Evolutionary conservation across 2,797 vertebrate genomes (phyloP).

Genomic region (Mionectes olivaceus): DNA sequence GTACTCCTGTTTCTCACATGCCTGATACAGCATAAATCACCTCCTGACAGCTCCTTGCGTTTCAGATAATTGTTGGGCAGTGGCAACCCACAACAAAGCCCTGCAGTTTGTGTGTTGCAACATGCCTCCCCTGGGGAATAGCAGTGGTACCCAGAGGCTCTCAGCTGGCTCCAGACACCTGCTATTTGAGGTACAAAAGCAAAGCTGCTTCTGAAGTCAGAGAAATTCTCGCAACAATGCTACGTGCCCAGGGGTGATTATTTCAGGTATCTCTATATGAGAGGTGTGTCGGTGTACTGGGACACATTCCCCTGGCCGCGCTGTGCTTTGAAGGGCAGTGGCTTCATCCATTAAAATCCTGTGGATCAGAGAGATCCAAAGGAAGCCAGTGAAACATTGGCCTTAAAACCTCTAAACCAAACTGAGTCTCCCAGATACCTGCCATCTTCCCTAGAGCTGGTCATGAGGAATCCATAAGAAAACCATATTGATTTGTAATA

Average conservation of each 20-base stretch:
- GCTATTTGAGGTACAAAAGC: slow-evolving; percentile 15
- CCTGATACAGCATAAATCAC: slow-evolving; percentile 3
- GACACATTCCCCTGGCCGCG: background rate
- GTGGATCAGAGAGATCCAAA: background rate
- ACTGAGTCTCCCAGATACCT: background rate
- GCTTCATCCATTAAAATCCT: background rate
- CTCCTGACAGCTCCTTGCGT: slow-evolving; percentile 38
- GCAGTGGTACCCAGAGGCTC: background rate
- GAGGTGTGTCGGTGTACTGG: background rate
- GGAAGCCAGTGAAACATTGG: background rate
- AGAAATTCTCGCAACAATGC: background rate
- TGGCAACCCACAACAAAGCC: slow-evolving; percentile 51
- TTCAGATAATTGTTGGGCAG: slow-evolving; percentile 43
- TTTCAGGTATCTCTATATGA: background rate
- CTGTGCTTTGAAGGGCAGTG: background rate
- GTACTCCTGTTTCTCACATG: background rate
- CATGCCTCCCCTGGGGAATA: background rate
- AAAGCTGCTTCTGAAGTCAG: slow-evolving; percentile 27
- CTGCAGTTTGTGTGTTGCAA: slow-evolving; percentile 24
- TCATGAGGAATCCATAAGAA: background rate
- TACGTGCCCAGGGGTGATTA: background rate
- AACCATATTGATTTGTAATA: background rate
- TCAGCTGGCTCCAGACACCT: slow-evolving; percentile 25
- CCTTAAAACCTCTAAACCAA: background rate
- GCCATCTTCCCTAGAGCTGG: background rate